Percentiles rank a stretch among this genome's conserved stretches.
Conservation (phyloP, 30 jellyfish, hydroid and myxozoan genomes). For the Aurelia sp. region DNA sequence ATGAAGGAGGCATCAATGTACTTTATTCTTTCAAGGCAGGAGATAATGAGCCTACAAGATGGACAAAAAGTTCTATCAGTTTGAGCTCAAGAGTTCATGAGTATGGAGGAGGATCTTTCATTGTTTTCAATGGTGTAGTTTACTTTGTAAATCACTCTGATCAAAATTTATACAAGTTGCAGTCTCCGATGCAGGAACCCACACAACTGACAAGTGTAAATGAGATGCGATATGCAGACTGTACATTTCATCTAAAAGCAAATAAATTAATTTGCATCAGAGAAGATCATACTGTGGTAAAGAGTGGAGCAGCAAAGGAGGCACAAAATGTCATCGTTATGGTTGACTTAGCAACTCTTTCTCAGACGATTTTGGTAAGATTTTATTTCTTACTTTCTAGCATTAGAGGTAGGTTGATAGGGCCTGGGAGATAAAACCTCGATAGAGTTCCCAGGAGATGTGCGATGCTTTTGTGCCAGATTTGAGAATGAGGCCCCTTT, state of each 20-base stretch:
- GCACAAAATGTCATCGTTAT: constrained; percentile 64
- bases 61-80: constrained; percentile 72
- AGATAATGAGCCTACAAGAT: constrained; percentile 49
- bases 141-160: constrained; percentile 75
- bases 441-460: too few relatives aligned
- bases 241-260: constrained; percentile 45
- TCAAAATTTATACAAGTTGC: constrained; percentile 58
- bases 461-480: too few relatives aligned
- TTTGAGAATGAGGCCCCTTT: too few relatives aligned
- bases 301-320: constrained; percentile 69
- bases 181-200: constrained; percentile 42
- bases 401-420: too few relatives aligned
- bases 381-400: background rate
- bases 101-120: constrained; percentile 93
- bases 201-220: constrained; percentile 36
- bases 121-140: constrained; percentile 65
- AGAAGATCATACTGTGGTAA: constrained; percentile 85
- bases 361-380: constrained; percentile 71
- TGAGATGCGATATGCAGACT: constrained; percentile 85
- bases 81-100: constrained; percentile 80
- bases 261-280: constrained; percentile 74
- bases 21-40: constrained; percentile 58
- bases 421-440: too few relatives aligned
- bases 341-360: constrained; percentile 52
- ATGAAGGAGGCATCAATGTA: constrained; percentile 76